Base-by-base conservation (phyloP, 2,797 vertebrate genomes). In the Acanthurus lineatus region DNA sequence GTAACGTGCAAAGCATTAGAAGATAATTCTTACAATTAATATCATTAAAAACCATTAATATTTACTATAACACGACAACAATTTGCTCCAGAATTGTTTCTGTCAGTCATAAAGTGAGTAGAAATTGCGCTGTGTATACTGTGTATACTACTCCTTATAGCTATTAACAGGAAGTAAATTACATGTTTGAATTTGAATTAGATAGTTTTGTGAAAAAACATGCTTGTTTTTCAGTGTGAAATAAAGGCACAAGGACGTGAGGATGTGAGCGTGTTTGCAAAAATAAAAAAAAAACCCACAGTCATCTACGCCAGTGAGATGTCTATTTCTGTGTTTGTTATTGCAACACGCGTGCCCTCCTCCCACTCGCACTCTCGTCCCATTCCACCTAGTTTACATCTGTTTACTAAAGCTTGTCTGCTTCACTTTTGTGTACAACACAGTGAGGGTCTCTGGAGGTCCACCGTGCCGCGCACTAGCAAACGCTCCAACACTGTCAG, bases 381-480 rank as follows among this genome's bases (percentile, higher is more conserved):
- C 79, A 64, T 83, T 82, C 72, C 86, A 20, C 76, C 62, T 63
- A 75, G 85, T 85, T 88, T 86, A 84, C 89, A 90, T 91, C 62
- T 91, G 91, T 91, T 91, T 88, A 83, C 89, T 70, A 71, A 82
- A 73, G 86, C 86, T 49, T 85, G 82, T 88, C 79, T 81, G 14
- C 89, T 81, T 86, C 53, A 52, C 73, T 80, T 85, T 74, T 45
- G 63, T 83, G 81, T 79, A 65, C 63, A 19, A 82, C 78, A 79
- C 74, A 35, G 58, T 14, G 16, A 58, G 58, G 71, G 78, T 85
- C 88, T 89, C 87, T 47, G 42, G 89, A 86, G 91, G 76, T 89
- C 81, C 69, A 17, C 54, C 51, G 3, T 5, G 5, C 35, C 0
- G 58, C 56, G 19, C 69, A 48, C 63, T 32, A 48, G 56, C 71